Percentiles rank a stretch among this genome's conserved stretches.
Conservation (phyloP, 2,888 invertebrate genomes). For the Pristionchus arcanus region DNA sequence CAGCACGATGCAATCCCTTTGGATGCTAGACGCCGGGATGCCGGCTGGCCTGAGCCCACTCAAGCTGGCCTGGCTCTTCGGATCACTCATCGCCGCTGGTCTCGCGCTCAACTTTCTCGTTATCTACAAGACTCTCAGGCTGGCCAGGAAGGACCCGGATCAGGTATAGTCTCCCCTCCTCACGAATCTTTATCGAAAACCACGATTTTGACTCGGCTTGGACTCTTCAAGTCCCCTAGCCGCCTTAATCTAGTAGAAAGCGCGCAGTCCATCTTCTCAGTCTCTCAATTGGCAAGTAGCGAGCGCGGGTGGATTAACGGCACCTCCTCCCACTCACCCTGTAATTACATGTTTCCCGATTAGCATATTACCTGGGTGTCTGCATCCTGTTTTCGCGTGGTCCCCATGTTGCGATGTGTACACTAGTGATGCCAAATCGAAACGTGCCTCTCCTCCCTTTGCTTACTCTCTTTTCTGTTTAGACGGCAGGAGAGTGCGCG, state of each 20-base stretch:
- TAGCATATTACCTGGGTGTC: neutral
- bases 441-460: no score
- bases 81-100: conserved; percentile 65
- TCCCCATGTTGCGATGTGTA: neutral
- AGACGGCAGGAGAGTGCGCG: no score
- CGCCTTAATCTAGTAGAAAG: no score
- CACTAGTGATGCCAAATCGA: no score
- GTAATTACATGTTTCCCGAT: neutral
- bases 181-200: neutral
- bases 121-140: conserved; percentile 65
- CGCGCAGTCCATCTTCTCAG: neutral
- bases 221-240: no score
- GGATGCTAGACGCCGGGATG: conserved; percentile 21
- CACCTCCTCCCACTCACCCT: neutral
- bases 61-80: conserved; percentile 55
- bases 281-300: neutral
- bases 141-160: conserved; percentile 66
- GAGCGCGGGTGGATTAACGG: neutral
- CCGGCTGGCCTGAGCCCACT: conserved; percentile 7
- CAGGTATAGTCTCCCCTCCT: conserved; percentile 61
- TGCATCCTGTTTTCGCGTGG: neutral
- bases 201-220: neutral
- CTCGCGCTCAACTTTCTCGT: conserved; percentile 70
- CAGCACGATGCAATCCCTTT: conserved; percentile 31
- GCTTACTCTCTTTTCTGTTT: no score